These are phyloP conservation scores for Meloidogyne hapla DNA, from an alignment of 1,140 invertebrate species.

Conservation along the genomic window DNA sequence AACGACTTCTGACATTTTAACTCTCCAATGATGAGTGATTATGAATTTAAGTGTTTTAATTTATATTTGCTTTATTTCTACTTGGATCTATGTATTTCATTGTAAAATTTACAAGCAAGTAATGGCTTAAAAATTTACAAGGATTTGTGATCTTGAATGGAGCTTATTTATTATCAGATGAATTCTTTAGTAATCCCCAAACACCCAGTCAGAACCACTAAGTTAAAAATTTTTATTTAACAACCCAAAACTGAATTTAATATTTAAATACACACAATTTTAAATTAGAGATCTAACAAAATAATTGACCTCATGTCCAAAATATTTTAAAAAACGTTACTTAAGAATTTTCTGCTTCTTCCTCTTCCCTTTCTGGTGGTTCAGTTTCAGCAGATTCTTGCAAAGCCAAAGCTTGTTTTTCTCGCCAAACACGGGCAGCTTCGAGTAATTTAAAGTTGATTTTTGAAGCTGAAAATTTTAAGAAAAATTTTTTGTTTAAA, in stretches of 20 bases:
- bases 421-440: constrained; percentile 36
- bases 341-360: neutral
- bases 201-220: too few species aligned
- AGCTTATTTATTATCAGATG: too few species aligned
- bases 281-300: neutral
- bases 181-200: too few species aligned
- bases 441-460: constrained; percentile 49
- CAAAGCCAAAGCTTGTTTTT: constrained; percentile 32
- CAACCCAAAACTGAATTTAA: too few species aligned
- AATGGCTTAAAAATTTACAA: too few species aligned
- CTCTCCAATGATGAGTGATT: neutral
- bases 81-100: too few species aligned
- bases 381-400: neutral
- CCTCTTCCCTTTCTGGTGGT: neutral
- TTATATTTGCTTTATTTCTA: too few species aligned
- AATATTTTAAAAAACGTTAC: neutral
- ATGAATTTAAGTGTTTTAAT: too few species aligned
- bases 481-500: constrained; percentile 10
- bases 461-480: constrained; percentile 50
- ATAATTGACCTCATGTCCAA: neutral
- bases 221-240: too few species aligned
- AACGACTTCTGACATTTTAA: constrained; percentile 8
- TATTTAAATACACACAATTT: too few species aligned
- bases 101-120: too few species aligned
- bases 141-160: too few species aligned